A percentile compares a stretch with the other conserved stretches of the same genome.
These are phyloP conservation scores for Catocala nupta DNA, from an alignment of 2,888 invertebrate genomes.

Conservation along the genomic window DNA sequence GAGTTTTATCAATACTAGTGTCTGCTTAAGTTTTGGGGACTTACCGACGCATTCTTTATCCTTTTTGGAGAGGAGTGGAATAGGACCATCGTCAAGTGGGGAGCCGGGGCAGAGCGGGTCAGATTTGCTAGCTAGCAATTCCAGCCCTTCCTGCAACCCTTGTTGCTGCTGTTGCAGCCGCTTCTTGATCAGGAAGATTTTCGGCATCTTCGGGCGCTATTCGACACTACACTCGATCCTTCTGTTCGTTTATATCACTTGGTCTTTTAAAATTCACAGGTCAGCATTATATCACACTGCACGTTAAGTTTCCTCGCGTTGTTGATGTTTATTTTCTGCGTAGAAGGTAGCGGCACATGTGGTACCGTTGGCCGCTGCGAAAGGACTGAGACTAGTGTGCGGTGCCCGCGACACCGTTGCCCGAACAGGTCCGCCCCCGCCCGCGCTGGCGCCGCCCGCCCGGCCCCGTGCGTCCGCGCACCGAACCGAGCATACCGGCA, in stretches of 20 bases:
- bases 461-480: conserved; percentile 72
- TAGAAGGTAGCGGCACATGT: conserved; percentile 83
- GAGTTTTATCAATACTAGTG: background rate
- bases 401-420: conserved; percentile 85
- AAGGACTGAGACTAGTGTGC: conserved; percentile 84
- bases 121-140: conserved; percentile 89
- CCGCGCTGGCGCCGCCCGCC: conserved; percentile 72
- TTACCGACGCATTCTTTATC: conserved; percentile 76
- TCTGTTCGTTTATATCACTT: conserved; percentile 76
- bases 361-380: conserved; percentile 86
- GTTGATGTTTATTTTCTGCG: conserved; percentile 80
- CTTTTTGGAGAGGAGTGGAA: conserved; percentile 88
- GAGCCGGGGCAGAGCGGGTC: conserved; percentile 88
- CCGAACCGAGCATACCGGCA: conserved; percentile 53
- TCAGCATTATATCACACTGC: conserved; percentile 84
- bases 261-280: conserved; percentile 79
- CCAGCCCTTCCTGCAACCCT: conserved; percentile 93
- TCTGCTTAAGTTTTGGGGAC: conserved; percentile 43
- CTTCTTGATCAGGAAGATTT: conserved; percentile 97
- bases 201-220: conserved; percentile 91
- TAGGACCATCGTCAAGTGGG: conserved; percentile 87
- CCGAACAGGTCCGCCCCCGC: conserved; percentile 85
- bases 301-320: conserved; percentile 81
- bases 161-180: conserved; percentile 97
- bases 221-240: conserved; percentile 82